Percentiles rank a stretch among this genome's conserved stretches.
These are phyloP conservation scores for Calonectris borealis DNA, from an alignment of 2,113 vertebrate species.

Conservation along the genomic window DNA sequence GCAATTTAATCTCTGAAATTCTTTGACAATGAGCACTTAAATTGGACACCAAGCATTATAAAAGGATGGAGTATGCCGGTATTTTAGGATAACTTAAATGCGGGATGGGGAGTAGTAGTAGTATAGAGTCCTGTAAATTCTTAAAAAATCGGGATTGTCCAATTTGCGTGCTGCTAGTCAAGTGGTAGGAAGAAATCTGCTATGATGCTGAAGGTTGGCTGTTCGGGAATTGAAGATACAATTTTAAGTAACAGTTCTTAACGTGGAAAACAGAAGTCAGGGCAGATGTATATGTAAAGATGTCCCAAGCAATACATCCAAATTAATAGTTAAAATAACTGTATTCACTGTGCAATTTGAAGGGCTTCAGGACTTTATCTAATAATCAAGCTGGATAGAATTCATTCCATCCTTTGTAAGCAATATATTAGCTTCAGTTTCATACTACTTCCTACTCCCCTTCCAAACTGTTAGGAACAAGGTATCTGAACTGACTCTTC, in stretches of 20 bases:
- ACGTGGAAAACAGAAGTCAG: neutral
- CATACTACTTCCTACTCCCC: too few relatives aligned
- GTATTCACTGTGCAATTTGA: neutral
- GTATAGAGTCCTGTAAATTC: neutral
- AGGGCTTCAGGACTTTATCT: neutral
- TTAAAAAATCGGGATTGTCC: neutral
- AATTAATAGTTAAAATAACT: neutral
- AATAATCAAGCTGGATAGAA: neutral
- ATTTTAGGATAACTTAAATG: neutral
- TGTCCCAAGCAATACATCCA: neutral
- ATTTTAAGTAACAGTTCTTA: neutral
- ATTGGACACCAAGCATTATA: accelerated
- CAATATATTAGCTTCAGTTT: neutral
- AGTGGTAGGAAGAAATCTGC: neutral
- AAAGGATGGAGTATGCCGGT: neutral
- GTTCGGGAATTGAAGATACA: neutral
- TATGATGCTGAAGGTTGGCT: neutral
- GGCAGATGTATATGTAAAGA: neutral
- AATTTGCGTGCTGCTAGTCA: neutral
- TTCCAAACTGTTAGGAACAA: neutral
- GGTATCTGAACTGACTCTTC: neutral
- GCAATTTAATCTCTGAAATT: neutral
- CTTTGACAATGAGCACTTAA: neutral
- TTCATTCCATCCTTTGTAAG: neutral
- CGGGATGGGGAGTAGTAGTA: too few relatives aligned